Conservation (phyloP, 1,140 invertebrate species). For the Drosophila murphyi region DNA sequence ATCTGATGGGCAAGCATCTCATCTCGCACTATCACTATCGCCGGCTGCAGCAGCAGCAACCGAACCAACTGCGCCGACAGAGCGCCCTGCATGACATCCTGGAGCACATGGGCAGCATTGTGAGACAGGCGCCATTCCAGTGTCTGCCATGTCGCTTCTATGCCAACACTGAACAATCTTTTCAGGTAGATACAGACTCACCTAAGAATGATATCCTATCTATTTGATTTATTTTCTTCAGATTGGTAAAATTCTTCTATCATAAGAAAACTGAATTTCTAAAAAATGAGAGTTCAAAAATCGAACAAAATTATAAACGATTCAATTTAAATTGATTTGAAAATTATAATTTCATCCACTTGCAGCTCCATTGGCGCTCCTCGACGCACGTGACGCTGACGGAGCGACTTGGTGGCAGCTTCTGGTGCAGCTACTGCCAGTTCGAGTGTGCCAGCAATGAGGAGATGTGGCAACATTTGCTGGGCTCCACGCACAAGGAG, state of each 20-base stretch:
- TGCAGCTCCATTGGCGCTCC: slow-evolving; percentile 89
- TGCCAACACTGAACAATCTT: slow-evolving; percentile 90
- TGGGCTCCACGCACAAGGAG: slow-evolving; percentile 88
- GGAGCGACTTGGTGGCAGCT: slow-evolving; percentile 85
- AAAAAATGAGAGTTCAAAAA: no score
- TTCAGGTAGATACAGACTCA: slow-evolving; percentile 84
- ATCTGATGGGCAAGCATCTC: slow-evolving; percentile 92
- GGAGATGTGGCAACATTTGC: slow-evolving; percentile 89
- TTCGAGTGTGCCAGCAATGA: slow-evolving; percentile 88
- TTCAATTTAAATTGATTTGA: no score
- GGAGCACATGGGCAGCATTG: slow-evolving; percentile 90
- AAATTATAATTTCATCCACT: not conserved
- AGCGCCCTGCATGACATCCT: slow-evolving; percentile 86
- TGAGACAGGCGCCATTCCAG: slow-evolving; percentile 92
- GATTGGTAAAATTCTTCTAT: no score
- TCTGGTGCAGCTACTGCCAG: slow-evolving; percentile 91
- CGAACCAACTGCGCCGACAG: slow-evolving; percentile 23
- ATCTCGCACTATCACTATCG: slow-evolving; percentile 93
- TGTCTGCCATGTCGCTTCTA: slow-evolving; percentile 93
- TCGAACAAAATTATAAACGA: no score
- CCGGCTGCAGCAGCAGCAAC: slow-evolving; percentile 86
- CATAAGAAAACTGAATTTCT: no score
- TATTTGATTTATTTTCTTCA: no score
- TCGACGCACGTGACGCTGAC: slow-evolving; percentile 86
- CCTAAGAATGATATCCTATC: no score